Conservation (phyloP, 2,888 invertebrate genomes). For the Hydrotaea diabolus region DNA sequence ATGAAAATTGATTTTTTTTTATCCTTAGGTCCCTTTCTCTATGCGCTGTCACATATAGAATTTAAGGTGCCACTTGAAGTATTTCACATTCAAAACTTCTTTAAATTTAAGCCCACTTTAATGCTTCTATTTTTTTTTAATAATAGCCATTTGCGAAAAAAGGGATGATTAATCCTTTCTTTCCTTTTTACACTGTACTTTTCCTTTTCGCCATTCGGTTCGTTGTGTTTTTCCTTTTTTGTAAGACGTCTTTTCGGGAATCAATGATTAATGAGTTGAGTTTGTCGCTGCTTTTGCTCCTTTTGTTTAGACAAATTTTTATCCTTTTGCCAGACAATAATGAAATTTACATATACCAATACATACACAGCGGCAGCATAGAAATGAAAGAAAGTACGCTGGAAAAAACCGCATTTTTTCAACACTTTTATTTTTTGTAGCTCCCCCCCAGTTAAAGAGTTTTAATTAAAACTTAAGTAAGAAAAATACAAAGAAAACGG, state of each 20-base stretch:
- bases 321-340: constrained; percentile 35
- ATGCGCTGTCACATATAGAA: no score
- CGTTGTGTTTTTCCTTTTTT: not conserved
- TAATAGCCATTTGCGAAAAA: constrained; percentile 52
- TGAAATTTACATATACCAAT: constrained; percentile 28
- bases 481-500: not conserved
- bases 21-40: no score
- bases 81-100: not conserved
- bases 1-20: no score
- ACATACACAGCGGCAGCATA: constrained; percentile 27
- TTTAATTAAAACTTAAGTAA: constrained; percentile 35
- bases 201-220: constrained; percentile 8
- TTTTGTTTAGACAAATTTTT: constrained; percentile 46
- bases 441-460: constrained; percentile 49
- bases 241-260: constrained; percentile 14
- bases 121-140: constrained; percentile 40
- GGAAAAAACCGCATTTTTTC: not conserved
- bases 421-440: constrained; percentile 34
- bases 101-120: not conserved
- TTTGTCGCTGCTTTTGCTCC: constrained; percentile 11
- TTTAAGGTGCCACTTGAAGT: not conserved
- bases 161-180: constrained; percentile 54
- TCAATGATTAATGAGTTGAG: constrained; percentile 33
- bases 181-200: constrained; percentile 21
- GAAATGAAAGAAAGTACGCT: constrained; percentile 31